Evolutionary conservation across 2,113 vertebrate species (phyloP), one percentile per base, ranked within the genome.

Genomic region (Arvicanthis niloticus): DNA sequence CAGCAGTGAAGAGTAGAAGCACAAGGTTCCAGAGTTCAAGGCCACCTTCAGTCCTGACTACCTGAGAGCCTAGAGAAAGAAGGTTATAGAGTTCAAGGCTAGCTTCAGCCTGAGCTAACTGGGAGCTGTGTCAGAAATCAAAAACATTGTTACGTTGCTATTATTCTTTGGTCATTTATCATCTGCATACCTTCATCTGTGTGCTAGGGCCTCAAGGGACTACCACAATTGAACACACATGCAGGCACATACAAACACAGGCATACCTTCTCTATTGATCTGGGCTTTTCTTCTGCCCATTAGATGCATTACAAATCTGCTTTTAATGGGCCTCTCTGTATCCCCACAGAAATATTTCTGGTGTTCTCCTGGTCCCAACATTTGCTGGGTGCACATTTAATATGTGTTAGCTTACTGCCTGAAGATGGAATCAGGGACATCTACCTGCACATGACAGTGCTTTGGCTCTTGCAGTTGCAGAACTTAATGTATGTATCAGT

Each of bases 401-500:
- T 98, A 97, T 97, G 96, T 98, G 97, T 97, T 97, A 97, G 97
- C 95, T 97, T 97, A 96, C 94, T 97, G 96, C 94, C 90, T 97
- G 70, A 97, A 98, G 98, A 98, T 98, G 98, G 98, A 98, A 98
- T 99, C 99, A 96, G 98, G 98, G 98, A 98, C 98, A 98, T 98
- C 97, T 98, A 99, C 98, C 98, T 99, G 98, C 97, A 97, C 98
- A 96, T 97, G 98, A 97, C 98, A 98, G 98, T 98, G 97, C 98
- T 98, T 98, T 98, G 98, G 98, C 97, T 96, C 97, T 98, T 97
- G 97, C 98, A 95, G 98, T 98, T 98, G 97, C 98, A 97, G 98
- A 98, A 97, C 97, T 98, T 99, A 99, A 99, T 99, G 96, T 99
- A 99, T 99, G 99, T 99, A 99, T 99, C 99, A 99, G 99, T 98